Evolutionary conservation across 2,888 invertebrate species (phyloP).

Genomic region (Tuta absoluta): DNA sequence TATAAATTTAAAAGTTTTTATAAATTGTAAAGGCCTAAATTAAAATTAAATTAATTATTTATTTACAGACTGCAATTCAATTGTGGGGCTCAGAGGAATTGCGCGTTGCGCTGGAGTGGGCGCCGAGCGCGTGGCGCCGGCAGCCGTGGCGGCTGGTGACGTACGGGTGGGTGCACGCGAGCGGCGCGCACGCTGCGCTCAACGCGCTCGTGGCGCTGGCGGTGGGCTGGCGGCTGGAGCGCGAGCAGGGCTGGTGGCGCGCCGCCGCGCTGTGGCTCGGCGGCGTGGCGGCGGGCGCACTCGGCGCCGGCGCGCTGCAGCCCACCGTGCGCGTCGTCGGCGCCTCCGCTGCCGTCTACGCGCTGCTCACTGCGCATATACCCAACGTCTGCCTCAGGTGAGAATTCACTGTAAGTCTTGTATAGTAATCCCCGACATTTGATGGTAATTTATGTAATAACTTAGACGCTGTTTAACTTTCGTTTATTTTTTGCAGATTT

Average conservation of each 20-base stretch:
- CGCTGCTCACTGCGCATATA: constrained; percentile 91
- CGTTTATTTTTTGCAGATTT: constrained; percentile 46
- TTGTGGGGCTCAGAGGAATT: constrained; percentile 45
- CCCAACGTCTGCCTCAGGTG: constrained; percentile 87
- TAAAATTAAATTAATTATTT: not conserved
- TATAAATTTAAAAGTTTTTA: not conserved
- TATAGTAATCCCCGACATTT: not conserved
- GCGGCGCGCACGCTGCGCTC: constrained; percentile 87
- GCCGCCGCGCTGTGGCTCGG: constrained; percentile 86
- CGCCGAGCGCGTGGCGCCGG: constrained; percentile 73
- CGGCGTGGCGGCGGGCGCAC: constrained; percentile 88
- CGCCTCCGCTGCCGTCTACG: constrained; percentile 95
- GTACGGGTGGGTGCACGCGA: constrained; percentile 91
- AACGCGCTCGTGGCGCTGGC: constrained; percentile 80
- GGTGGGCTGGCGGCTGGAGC: constrained; percentile 81
- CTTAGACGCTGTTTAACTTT: not conserved
- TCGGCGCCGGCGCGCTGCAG: constrained; percentile 88
- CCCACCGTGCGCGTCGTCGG: constrained; percentile 90
- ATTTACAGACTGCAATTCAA: constrained; percentile 55
- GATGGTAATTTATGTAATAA: too few relatives aligned
- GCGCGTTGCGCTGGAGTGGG: constrained; percentile 60
- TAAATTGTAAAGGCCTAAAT: not conserved
- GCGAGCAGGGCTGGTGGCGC: constrained; percentile 88
- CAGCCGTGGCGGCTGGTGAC: constrained; percentile 90
- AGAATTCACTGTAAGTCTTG: not conserved